phyloP scores from a whole-genome alignment of 2,797 vertebrate genomes.

The Helarctos malayanus region DNA sequence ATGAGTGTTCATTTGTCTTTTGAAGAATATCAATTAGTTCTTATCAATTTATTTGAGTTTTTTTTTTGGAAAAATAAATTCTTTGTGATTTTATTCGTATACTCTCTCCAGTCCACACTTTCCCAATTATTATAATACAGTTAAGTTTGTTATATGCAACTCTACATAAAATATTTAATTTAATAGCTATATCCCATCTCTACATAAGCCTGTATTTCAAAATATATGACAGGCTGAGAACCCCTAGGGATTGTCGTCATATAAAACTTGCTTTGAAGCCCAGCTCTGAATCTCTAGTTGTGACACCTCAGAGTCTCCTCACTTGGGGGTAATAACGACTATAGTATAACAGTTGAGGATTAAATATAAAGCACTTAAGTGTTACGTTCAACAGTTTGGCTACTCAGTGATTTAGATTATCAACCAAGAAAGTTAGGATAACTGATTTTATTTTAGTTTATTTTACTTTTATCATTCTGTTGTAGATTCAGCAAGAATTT shows the following conservation, averaged over 20 bases:
- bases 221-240: background rate
- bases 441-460: constrained; percentile 10
- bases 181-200: background rate
- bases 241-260: background rate
- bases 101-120: background rate
- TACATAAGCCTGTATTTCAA: background rate
- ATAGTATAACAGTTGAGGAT: background rate
- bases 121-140: background rate
- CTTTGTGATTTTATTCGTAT: background rate
- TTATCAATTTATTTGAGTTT: background rate
- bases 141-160: background rate
- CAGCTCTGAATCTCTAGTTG: background rate
- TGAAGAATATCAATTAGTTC: background rate
- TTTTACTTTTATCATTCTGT: background rate
- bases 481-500: constrained; percentile 4
- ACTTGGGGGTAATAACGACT: background rate
- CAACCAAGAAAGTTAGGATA: background rate
- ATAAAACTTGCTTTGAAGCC: background rate
- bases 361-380: background rate
- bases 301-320: background rate
- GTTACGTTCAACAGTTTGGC: background rate
- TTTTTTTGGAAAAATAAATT: background rate
- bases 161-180: constrained; percentile 27
- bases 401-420: constrained; percentile 27
- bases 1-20: background rate